These are phyloP conservation scores for Pocillopora meandrina DNA, from an alignment of 92 coral and sea anemone species.

Conservation along the genomic window DNA sequence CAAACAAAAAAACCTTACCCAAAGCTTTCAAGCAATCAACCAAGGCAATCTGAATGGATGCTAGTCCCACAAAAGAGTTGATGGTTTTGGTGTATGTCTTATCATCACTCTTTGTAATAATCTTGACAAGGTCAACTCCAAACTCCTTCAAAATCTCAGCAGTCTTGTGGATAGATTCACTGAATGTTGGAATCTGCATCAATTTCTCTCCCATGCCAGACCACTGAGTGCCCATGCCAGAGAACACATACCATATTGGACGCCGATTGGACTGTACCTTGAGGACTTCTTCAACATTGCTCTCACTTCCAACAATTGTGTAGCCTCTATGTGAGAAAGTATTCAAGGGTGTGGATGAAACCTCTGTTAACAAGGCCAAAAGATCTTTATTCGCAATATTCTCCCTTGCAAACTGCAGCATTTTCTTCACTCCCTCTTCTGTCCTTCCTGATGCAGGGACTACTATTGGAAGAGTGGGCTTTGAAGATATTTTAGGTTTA, in stretches of 20 bases:
- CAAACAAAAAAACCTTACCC: slow-evolving; percentile 35
- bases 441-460: slow-evolving; percentile 78
- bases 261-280: slow-evolving; percentile 55
- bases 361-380: slow-evolving; percentile 58
- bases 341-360: slow-evolving; percentile 68
- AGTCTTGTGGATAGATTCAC: slow-evolving; percentile 59
- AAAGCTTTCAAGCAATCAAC: slow-evolving; percentile 70
- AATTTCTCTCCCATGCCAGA: slow-evolving; percentile 78
- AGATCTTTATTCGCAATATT: slow-evolving; percentile 42
- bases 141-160: slow-evolving; percentile 61
- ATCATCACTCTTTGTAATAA: slow-evolving; percentile 65
- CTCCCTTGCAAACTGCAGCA: slow-evolving; percentile 53
- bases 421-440: slow-evolving; percentile 67
- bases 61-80: slow-evolving; percentile 82
- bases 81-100: slow-evolving; percentile 65
- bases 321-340: slow-evolving; percentile 73
- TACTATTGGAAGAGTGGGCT: slow-evolving; percentile 47
- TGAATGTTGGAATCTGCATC: slow-evolving; percentile 73
- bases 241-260: slow-evolving; percentile 79
- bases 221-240: slow-evolving; percentile 93
- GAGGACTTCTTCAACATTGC: slow-evolving; percentile 48
- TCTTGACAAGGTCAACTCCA: slow-evolving; percentile 68
- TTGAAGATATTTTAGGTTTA: background rate
- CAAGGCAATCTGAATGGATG: slow-evolving; percentile 80
- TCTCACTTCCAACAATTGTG: slow-evolving; percentile 59